Conservation (phyloP, 2,797 vertebrate genomes). For the Rhynchonycteris naso region DNA sequence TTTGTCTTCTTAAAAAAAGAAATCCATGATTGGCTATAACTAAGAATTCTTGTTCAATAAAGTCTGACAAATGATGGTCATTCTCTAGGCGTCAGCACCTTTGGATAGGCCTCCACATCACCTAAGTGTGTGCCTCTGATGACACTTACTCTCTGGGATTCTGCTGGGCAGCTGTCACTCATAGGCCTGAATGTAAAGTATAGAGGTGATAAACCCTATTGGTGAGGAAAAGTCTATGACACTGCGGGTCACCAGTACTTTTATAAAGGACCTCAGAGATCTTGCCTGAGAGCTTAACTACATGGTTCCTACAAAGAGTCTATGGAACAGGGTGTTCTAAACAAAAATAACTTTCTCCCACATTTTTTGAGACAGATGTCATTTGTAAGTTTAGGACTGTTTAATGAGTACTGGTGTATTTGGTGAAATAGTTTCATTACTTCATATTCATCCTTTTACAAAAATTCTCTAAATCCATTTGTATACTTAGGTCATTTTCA, state of each 20-base stretch:
- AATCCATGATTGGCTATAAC: background rate
- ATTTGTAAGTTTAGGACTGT: background rate
- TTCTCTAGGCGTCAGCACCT: background rate
- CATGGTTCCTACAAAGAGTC: background rate
- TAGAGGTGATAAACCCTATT: background rate
- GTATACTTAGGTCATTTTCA: constrained; percentile 14
- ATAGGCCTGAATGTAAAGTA: background rate
- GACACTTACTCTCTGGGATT: background rate
- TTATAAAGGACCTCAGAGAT: background rate
- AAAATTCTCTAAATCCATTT: background rate
- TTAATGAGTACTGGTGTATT: background rate
- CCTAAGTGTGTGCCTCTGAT: background rate
- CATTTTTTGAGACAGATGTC: background rate
- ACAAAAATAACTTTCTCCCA: background rate
- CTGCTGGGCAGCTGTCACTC: background rate
- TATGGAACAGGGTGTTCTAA: background rate
- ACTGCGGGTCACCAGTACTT: background rate
- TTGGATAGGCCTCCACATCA: background rate
- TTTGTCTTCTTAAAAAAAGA: background rate
- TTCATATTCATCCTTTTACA: background rate
- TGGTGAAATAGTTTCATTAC: background rate
- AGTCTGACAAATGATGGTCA: background rate
- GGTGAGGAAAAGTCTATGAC: background rate
- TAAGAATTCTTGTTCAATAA: background rate
- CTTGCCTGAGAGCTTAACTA: background rate